A percentile compares a stretch with the other conserved stretches of the same genome.
Conservation (phyloP, 2,113 vertebrate genomes). For the Morphnarchus princeps region DNA sequence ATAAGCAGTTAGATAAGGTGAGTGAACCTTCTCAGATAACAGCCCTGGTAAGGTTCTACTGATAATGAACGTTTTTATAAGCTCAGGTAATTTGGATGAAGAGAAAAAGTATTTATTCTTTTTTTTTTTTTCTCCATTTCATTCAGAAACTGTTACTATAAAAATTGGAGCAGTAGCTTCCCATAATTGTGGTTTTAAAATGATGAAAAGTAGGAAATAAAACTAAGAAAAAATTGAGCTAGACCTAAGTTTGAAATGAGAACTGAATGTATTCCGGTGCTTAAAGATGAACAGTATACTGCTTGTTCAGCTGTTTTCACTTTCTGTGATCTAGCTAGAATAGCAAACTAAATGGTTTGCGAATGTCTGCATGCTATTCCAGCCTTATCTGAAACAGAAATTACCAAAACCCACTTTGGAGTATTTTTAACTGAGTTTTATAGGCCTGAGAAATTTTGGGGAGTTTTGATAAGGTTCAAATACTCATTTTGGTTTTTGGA, state of each 20-base stretch:
- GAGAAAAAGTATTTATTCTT: background rate
- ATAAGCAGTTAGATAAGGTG: constrained; percentile 88
- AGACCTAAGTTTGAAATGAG: background rate
- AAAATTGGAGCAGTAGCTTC: background rate
- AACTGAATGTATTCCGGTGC: background rate
- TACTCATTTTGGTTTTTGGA: rapidly evolving
- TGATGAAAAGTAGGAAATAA: background rate
- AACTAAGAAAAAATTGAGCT: background rate
- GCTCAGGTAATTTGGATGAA: background rate
- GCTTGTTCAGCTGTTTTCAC: background rate
- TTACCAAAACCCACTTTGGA: background rate
- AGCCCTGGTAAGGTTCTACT: background rate
- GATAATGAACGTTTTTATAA: background rate
- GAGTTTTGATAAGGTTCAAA: background rate
- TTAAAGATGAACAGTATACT: background rate
- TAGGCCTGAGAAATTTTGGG: background rate
- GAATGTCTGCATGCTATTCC: background rate
- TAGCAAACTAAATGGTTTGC: background rate
- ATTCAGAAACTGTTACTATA: background rate
- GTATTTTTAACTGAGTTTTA: background rate
- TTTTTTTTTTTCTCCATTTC: background rate
- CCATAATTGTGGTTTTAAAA: background rate
- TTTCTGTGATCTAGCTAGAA: background rate
- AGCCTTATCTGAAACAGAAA: background rate
- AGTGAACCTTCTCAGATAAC: background rate